Conservation (phyloP, 2,888 invertebrate genomes). For the Meganola albula region DNA sequence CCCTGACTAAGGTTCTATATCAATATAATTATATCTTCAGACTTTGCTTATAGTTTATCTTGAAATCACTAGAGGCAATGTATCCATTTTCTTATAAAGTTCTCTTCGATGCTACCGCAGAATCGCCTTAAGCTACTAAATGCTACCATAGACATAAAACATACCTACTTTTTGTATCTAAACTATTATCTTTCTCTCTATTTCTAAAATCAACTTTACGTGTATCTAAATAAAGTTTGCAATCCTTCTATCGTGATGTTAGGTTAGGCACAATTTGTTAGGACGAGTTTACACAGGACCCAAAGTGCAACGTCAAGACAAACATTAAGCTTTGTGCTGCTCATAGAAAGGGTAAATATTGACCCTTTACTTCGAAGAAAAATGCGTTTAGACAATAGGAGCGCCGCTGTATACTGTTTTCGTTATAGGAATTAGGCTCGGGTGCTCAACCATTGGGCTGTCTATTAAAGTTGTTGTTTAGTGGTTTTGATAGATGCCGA, state of each 20-base stretch:
- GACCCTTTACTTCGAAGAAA: constrained; percentile 68
- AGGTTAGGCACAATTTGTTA: constrained; percentile 54
- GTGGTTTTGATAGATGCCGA: constrained; percentile 41
- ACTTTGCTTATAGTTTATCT: constrained; percentile 46
- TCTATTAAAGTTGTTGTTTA: constrained; percentile 33
- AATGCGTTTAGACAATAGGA: constrained; percentile 69
- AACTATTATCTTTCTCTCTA: constrained; percentile 21
- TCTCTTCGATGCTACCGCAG: constrained; percentile 61
- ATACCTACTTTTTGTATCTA: constrained; percentile 61
- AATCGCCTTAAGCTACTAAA: constrained; percentile 67
- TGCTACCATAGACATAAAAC: constrained; percentile 69
- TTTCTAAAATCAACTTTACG: constrained; percentile 32
- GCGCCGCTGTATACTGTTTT: constrained; percentile 67
- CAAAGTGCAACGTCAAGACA: constrained; percentile 72
- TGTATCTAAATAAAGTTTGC: constrained; percentile 29
- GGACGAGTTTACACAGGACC: constrained; percentile 70
- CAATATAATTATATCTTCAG: constrained; percentile 52
- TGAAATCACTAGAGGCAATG: constrained; percentile 45
- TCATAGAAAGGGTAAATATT: constrained; percentile 71
- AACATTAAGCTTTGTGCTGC: constrained; percentile 72
- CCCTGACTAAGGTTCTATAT: constrained; percentile 45
- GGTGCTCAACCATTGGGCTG: constrained; percentile 43
- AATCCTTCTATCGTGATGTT: constrained; percentile 22
- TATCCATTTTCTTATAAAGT: constrained; percentile 50
- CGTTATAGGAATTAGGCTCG: constrained; percentile 68